Evolutionary conservation across 2,888 invertebrate genomes (phyloP), one percentile per base, ranked within the genome.

Genomic region (Blastobasis adustella): DNA sequence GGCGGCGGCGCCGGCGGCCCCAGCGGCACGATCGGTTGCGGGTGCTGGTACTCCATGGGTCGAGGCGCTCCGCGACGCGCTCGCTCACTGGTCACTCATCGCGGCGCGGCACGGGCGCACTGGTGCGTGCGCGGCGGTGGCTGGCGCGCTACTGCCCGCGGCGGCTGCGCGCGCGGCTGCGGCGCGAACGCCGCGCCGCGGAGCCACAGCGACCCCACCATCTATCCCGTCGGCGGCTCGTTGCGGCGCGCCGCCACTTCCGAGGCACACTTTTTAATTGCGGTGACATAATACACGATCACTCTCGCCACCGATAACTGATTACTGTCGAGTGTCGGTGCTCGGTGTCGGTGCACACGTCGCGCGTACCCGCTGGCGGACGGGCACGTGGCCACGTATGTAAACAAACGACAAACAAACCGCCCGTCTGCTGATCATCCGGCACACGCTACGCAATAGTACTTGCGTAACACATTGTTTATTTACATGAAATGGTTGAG

Each of bases 1-100:
- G 91, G 92, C 65, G 91, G 91, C 73, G 92, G 92, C 79, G 92
- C 90, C 61, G 92, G 91, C 58, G 84, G 84, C 89, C 92, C 77
- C 63, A 92, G 90, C 68, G 91, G 91, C 76, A 89, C 90, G 52
- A 81, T 71, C 49, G 79, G 79, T 64, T 80, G 71, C 61, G 67
- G 79, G 71, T 84, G 88, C 72, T 84, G 87, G 74, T 86, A 89
- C 78, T 89, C 89, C 89, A 89, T 89, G 67, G 65, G 62, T 65
- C 69, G 70, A 68, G 70, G 69, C 73, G 71, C 68, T 68, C 72
- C 64, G 61, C 61, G 69, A 66, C 67, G 73, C 74, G 61, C 72
- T 72, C 73, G 71, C 71, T 78, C 78, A 76, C 71, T 74, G 76
- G 63, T 71, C 79, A 78, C 81, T 75, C 84, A 83, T 84, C 81